Conservation (phyloP, 53 echinoderm and acorn worm genomes). For the Stichopus horrens region DNA sequence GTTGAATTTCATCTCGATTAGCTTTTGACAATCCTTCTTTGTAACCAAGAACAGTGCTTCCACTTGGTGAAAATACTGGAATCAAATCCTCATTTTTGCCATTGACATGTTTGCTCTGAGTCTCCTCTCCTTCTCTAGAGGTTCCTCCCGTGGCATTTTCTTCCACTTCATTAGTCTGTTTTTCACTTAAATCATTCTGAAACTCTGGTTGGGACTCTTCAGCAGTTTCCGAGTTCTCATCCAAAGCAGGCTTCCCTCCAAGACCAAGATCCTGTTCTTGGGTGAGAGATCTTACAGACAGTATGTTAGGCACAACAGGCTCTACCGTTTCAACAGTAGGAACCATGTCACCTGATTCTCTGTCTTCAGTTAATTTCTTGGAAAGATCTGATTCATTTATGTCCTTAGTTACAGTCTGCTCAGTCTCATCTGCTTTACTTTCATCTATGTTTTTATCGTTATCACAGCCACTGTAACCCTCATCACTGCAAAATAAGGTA, state of each 20-base stretch:
- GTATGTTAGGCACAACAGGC: constrained; percentile 41
- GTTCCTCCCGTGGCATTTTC: background rate
- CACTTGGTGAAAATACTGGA: constrained; percentile 38
- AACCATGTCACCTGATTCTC: background rate
- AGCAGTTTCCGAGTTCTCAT: background rate
- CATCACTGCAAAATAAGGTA: constrained; percentile 50
- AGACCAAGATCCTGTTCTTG: background rate
- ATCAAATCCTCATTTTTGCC: background rate
- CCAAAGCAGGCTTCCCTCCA: background rate
- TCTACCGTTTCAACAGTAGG: constrained; percentile 9
- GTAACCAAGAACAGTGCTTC: constrained; percentile 39
- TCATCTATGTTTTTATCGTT: background rate
- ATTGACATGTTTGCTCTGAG: background rate
- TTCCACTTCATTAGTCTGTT: background rate
- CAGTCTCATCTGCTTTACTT: background rate
- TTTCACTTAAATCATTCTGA: background rate
- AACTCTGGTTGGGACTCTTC: background rate
- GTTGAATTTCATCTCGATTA: background rate
- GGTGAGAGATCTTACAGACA: constrained; percentile 42
- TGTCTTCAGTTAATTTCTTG: constrained; percentile 7
- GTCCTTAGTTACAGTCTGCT: background rate
- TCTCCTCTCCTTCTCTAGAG: background rate
- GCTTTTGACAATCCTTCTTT: constrained; percentile 11
- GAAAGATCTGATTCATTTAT: constrained; percentile 28
- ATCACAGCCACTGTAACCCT: constrained; percentile 24